Evolutionary conservation across 2,113 vertebrate genomes (phyloP).

Genomic region (Nycticorax nycticorax): DNA sequence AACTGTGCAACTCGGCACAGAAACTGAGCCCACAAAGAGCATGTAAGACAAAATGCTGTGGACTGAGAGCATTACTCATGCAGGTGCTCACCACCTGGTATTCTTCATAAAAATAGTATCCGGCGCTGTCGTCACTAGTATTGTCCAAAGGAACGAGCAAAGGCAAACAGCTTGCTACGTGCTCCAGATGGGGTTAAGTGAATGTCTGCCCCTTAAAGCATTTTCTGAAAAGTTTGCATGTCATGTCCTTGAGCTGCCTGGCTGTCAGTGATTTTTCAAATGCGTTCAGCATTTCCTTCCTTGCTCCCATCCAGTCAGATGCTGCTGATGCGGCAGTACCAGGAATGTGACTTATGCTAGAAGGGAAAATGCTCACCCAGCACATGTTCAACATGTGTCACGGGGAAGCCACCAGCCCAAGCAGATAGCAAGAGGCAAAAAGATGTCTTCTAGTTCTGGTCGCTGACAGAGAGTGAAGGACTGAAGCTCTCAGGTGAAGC

Average conservation of each 20-base stretch:
- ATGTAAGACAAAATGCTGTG: neutral
- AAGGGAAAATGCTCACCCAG: neutral
- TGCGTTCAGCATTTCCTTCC: neutral
- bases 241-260: slow-evolving; percentile 22
- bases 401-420: neutral
- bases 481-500: neutral
- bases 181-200: slow-evolving; percentile 15
- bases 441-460: neutral
- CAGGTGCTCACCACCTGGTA: neutral
- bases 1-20: neutral
- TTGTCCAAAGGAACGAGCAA: neutral
- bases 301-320: neutral
- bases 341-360: neutral
- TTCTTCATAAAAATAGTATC: neutral
- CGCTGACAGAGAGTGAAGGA: neutral
- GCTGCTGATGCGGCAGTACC: neutral
- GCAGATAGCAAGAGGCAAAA: neutral
- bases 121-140: neutral
- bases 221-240: slow-evolving; percentile 3
- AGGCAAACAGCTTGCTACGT: slow-evolving; percentile 6
- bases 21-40: neutral
- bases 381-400: neutral
- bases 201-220: neutral
- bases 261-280: slow-evolving; percentile 22
- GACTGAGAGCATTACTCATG: neutral